These are phyloP conservation scores for Disparrhopalites patrizii DNA, from an alignment of 2,888 invertebrate genomes.

Conservation along the genomic window DNA sequence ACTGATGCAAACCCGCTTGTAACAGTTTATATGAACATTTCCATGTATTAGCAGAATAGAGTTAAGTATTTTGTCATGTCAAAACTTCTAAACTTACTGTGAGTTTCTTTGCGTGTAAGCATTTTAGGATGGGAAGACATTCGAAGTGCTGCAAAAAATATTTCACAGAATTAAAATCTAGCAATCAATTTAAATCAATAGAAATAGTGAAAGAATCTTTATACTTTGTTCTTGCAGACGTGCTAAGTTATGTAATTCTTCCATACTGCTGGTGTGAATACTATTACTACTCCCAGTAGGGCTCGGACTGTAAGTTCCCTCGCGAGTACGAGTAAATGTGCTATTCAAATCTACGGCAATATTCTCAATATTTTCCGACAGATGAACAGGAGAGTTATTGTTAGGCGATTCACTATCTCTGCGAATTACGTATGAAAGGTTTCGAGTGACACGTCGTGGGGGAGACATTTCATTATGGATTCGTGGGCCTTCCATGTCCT, in stretches of 20 bases:
- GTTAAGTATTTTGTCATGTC: neutral
- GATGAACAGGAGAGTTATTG: constrained; percentile 30
- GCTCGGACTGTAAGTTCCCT: constrained; percentile 27
- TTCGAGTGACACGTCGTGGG: constrained; percentile 35
- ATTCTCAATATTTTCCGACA: constrained; percentile 11
- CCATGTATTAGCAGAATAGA: neutral
- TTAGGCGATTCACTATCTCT: constrained; percentile 37
- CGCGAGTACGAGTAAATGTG: constrained; percentile 17
- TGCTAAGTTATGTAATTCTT: constrained; percentile 28
- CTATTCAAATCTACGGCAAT: constrained; percentile 16
- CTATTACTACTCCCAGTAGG: constrained; percentile 29
- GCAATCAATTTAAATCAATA: too few relatives aligned
- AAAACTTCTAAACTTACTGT: constrained; percentile 19
- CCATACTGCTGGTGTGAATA: constrained; percentile 30
- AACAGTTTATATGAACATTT: too few relatives aligned
- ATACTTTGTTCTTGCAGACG: constrained; percentile 28
- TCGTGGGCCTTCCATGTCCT: constrained; percentile 17
- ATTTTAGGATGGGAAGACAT: constrained; percentile 28
- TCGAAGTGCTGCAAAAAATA: constrained; percentile 19
- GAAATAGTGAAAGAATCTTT: too few relatives aligned
- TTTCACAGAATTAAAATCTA: neutral
- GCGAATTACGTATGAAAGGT: constrained; percentile 40
- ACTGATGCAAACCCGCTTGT: too few relatives aligned
- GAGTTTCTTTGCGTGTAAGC: constrained; percentile 26
- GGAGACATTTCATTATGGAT: constrained; percentile 8